Conservation (phyloP, 2,888 invertebrate species). For the Clepsis dumicolana region DNA sequence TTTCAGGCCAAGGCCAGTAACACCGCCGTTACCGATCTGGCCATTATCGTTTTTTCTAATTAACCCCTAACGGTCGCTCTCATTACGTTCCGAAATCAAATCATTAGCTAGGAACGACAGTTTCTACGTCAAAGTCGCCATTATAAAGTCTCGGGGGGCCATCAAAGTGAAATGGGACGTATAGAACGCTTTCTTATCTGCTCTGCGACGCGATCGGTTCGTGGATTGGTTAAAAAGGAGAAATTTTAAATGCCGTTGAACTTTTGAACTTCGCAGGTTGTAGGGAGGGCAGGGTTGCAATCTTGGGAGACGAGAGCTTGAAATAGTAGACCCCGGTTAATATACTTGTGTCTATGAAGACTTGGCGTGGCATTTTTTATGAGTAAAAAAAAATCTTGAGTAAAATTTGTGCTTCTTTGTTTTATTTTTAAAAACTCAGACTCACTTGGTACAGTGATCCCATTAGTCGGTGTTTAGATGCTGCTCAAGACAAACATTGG, state of each 20-base stretch:
- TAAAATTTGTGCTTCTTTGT: too few species aligned
- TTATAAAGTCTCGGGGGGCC: constrained; percentile 64
- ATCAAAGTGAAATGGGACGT: constrained; percentile 63
- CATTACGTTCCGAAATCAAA: constrained; percentile 63
- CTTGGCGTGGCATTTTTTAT: too few species aligned
- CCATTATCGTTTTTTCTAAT: constrained; percentile 37
- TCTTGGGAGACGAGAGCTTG: constrained; percentile 1
- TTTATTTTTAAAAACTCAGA: too few species aligned
- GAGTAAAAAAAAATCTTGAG: too few species aligned
- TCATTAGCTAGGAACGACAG: constrained; percentile 59
- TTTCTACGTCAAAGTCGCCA: constrained; percentile 66
- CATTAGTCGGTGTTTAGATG: too few species aligned
- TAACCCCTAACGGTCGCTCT: constrained; percentile 48
- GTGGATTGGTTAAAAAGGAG: constrained; percentile 43
- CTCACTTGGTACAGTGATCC: too few species aligned
- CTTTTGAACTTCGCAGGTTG: constrained; percentile 32
- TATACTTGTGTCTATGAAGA: neutral
- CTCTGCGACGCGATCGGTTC: constrained; percentile 42
- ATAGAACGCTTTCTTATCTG: constrained; percentile 57
- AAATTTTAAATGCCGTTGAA: constrained; percentile 34
- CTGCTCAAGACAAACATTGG: too few species aligned
- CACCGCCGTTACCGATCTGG: neutral
- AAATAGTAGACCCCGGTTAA: neutral
- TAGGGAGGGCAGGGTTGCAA: constrained; percentile 9
- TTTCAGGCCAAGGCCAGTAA: neutral